Evolutionary conservation across 2,113 vertebrate species (phyloP), one percentile per base, ranked within the genome.

Genomic region (Paramisgurnus dabryanus): DNA sequence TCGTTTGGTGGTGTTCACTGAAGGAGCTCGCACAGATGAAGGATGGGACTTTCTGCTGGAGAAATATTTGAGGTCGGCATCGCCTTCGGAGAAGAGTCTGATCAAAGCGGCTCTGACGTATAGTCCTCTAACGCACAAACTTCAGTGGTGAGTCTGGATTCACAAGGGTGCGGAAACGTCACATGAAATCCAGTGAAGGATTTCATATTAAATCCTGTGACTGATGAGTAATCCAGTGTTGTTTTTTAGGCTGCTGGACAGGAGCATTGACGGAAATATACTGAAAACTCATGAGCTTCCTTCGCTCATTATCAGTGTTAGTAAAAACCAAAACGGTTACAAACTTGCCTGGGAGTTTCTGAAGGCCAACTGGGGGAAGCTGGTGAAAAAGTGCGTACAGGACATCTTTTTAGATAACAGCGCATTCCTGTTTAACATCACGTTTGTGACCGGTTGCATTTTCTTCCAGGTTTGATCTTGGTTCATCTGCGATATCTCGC

Each of bases 251-350:
- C 85, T 97, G 73, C 88, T 97, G 92, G 93, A 95, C 71, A 89
- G 94, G 89, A 92, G 93, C 83, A 90, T 97, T 66, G 78, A 49
- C 6, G 96, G 94, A 43, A 92, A 95, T 17, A 80, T 94, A 76
- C 86, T 97, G 89, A 96, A 95, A 90, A 94, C 93, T 39, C 96
- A 97, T 85, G 94, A 98, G 61, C 95, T 98, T 50, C 94, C 95
- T 4, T 3, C 0, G 3, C 90, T 97, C 65, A 53, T 95, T 2
- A 5, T 80, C 6, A 12, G 50, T 0, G 64, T 97, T 86, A 93
- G 93, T 87, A 95, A 22, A 85, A 97, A 95, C 86, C 94, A 91
- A 0, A 88, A 79, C 34, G 95, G 95, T 50, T 92, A 93, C 86
- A 87, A 88, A 50, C 80, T 96, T 43, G 94, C 93, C 67, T 97